Base-by-base conservation (phyloP, 2,113 vertebrate species). In the Halichoeres trimaculatus region DNA sequence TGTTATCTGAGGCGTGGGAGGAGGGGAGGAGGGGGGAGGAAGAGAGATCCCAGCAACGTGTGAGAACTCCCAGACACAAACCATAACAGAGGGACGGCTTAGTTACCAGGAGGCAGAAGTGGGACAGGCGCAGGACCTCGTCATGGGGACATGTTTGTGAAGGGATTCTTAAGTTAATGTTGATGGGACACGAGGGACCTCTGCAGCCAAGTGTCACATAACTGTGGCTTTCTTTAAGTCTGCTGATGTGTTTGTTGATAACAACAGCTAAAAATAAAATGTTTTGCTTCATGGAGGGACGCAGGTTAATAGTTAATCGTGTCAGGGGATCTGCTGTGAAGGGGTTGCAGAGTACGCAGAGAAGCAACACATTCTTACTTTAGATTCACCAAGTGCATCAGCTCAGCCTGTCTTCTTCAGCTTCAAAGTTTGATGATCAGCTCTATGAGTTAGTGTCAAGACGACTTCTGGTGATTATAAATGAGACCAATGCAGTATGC, bases 1-100 rank as follows among this genome's bases (percentile, higher is more conserved):
- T 92, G 79, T 85, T 91, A 92, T 93, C 91, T 86, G 78, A 88
- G 80, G 86, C 64, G 45, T 88, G 62, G 88, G 82, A 89, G 83
- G 76, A 80, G 62, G 70, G 45, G 72, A 53, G 54, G 60, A 74
- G 67, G 61, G 80, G 13, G 60, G 76, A 78, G 55, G 70, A 72
- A 71, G 65, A 81, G 80, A 75, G 78, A 87, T 84, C 79, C 52
- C 80, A 74, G 84, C 76, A 87, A 90, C 88, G 88, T 80, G 72
- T 88, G 86, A 90, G 84, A 89, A 84, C 79, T 89, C 78, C 85
- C 88, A 86, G 81, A 90, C 69, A 75, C 85, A 89, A 91, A 90
- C 59, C 57, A 74, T 70, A 86, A 89, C 76, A 89, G 64, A 81
- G 85, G 69, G 84, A 88, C 85, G 80, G 89, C 81, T 69, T 83